Conservation (phyloP, 2,113 vertebrate species). For the Cyanistes caeruleus region DNA sequence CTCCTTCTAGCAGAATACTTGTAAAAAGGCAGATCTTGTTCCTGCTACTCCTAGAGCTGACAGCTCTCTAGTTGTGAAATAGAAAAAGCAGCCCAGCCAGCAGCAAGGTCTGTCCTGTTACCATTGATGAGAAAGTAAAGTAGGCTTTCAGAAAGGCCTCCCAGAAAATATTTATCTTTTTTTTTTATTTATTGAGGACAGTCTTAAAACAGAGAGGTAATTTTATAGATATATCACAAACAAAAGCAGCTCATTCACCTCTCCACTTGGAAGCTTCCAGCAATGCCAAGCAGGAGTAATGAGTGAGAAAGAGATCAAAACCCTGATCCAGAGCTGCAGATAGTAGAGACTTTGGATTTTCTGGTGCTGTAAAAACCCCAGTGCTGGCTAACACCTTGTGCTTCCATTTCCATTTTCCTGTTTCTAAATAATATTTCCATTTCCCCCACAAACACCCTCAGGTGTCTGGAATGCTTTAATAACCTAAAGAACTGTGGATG, state of each 20-base stretch:
- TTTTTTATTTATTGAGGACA: neutral
- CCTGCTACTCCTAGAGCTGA: neutral
- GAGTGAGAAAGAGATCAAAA: neutral
- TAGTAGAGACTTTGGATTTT: neutral
- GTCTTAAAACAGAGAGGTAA: neutral
- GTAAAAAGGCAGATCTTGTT: neutral
- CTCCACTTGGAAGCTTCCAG: neutral
- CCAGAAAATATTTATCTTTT: neutral
- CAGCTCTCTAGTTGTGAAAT: neutral
- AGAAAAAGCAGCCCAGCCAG: neutral
- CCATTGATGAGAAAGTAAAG: neutral
- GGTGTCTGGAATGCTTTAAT: neutral
- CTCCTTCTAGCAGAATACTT: neutral
- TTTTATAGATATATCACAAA: neutral
- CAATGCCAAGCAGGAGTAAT: neutral
- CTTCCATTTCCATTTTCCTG: neutral
- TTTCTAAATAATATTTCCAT: neutral
- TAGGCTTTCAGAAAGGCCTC: neutral
- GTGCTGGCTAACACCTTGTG: neutral
- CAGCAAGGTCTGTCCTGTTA: neutral
- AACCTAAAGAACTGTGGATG: neutral
- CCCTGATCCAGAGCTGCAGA: neutral
- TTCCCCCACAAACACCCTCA: neutral
- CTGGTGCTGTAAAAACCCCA: neutral
- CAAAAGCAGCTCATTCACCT: neutral